These are phyloP conservation scores for Brachyhypopomus occidentalis DNA, from an alignment of 2,113 vertebrate species.

Conservation along the genomic window DNA sequence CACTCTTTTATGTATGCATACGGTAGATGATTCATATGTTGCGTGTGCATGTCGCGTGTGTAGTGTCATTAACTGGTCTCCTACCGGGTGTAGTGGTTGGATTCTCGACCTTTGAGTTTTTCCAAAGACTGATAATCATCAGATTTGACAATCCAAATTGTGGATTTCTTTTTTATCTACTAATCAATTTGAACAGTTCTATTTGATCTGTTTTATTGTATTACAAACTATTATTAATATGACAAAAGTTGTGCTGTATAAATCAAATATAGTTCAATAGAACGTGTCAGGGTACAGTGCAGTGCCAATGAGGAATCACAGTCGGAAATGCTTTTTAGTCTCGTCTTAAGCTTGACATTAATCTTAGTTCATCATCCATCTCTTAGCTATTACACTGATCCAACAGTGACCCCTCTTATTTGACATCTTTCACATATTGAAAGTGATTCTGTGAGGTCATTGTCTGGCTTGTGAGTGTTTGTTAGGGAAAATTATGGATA, in stretches of 20 bases:
- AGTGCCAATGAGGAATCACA: no score
- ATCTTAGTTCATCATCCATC: no score
- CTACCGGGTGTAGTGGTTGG: slow-evolving; percentile 11
- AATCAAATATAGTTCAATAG: neutral
- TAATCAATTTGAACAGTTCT: neutral
- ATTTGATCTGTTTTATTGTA: no score
- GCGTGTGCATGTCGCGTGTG: neutral
- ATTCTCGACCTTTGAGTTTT: neutral
- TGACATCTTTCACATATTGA: no score
- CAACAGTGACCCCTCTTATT: no score
- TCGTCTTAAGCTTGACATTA: no score
- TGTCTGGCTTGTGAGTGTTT: no score
- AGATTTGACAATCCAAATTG: neutral
- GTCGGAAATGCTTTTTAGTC: no score
- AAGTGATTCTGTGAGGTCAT: no score
- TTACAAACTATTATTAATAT: neutral
- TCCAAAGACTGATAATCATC: neutral
- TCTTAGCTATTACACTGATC: no score
- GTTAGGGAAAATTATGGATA: no score
- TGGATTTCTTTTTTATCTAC: no score
- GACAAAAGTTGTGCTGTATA: neutral
- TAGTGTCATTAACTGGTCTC: slow-evolving; percentile 28
- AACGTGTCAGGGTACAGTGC: neutral
- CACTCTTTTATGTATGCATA: slow-evolving; percentile 10
- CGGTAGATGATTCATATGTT: slow-evolving; percentile 16